Percentiles rank a stretch among this genome's conserved stretches.
Evolutionary conservation across 2,797 vertebrate genomes (phyloP).

Genomic region (Helarctos malayanus): DNA sequence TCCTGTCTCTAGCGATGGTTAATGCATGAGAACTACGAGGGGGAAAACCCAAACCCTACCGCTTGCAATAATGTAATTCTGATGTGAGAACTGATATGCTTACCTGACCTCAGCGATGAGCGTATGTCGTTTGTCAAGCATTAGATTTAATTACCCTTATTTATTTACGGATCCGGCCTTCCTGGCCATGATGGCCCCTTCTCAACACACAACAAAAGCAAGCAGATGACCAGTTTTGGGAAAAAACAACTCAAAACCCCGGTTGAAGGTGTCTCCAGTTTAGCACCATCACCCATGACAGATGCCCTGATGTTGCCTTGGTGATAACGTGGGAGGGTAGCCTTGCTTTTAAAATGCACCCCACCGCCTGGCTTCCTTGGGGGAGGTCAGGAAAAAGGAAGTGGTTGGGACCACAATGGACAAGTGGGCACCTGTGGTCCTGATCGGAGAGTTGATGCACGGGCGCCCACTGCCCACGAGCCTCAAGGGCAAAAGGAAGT

Average conservation of each 20-base stretch:
- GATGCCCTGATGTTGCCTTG: not conserved
- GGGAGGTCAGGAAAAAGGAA: not conserved
- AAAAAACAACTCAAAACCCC: not conserved
- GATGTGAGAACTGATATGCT: not conserved
- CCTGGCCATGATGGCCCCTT: not conserved
- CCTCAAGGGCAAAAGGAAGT: not conserved
- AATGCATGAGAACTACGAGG: not conserved
- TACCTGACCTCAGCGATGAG: not conserved
- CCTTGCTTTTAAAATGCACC: not conserved
- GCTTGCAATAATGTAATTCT: not conserved
- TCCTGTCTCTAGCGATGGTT: not conserved
- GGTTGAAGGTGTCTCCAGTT: not conserved
- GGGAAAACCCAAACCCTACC: not conserved
- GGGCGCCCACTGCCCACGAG: not conserved
- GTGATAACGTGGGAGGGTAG: not conserved
- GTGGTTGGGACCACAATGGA: not conserved
- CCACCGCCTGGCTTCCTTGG: not conserved
- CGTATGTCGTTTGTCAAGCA: not conserved
- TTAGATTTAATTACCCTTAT: conserved; percentile 26
- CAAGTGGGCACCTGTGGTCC: not conserved
- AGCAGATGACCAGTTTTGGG: not conserved
- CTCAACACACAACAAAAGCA: not conserved
- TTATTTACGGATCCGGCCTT: conserved; percentile 24
- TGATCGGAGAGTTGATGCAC: not conserved
- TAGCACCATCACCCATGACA: rapidly evolving